A percentile compares a stretch with the other conserved stretches of the same genome.
Conservation (phyloP, 2,888 invertebrate species). For the Thalpophila matura region DNA sequence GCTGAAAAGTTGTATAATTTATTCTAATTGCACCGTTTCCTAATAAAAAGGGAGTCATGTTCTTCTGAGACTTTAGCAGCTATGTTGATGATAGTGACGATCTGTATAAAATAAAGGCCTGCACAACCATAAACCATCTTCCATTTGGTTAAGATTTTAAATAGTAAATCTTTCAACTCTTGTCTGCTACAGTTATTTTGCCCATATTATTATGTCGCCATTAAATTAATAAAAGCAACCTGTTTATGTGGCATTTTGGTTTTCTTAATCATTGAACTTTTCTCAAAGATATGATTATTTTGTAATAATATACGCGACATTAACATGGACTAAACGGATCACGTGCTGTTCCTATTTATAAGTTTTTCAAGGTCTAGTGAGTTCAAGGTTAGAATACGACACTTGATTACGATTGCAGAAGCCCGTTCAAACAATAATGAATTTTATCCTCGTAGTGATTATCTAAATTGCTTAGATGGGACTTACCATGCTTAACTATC, state of each 20-base stretch:
- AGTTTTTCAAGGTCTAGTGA: conserved; percentile 18
- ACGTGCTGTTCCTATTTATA: conserved; percentile 14
- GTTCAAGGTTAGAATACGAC: conserved; percentile 16
- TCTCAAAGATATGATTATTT: not conserved
- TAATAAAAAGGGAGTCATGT: not conserved
- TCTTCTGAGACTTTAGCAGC: not conserved
- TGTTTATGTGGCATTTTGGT: conserved; percentile 16
- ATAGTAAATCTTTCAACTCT: conserved; percentile 1
- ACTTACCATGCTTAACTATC: conserved; percentile 4
- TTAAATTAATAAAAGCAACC: conserved; percentile 1
- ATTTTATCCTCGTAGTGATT: conserved; percentile 5
- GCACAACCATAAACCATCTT: not conserved
- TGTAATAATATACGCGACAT: conserved; percentile 4
- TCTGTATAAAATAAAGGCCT: not conserved
- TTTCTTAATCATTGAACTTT: not conserved
- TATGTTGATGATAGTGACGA: not conserved
- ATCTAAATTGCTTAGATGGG: conserved; percentile 9
- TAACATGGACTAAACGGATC: not conserved
- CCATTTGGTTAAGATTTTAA: not conserved
- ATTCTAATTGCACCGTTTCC: not conserved
- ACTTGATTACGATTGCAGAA: conserved; percentile 19
- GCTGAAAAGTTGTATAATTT: not conserved
- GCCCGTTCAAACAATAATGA: conserved; percentile 18
- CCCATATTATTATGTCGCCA: not conserved
- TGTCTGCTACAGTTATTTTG: not conserved